A percentile compares a stretch with the other conserved stretches of the same genome.
These are phyloP conservation scores for Guaruba guarouba DNA, from an alignment of 2,113 vertebrate species.

Conservation along the genomic window DNA sequence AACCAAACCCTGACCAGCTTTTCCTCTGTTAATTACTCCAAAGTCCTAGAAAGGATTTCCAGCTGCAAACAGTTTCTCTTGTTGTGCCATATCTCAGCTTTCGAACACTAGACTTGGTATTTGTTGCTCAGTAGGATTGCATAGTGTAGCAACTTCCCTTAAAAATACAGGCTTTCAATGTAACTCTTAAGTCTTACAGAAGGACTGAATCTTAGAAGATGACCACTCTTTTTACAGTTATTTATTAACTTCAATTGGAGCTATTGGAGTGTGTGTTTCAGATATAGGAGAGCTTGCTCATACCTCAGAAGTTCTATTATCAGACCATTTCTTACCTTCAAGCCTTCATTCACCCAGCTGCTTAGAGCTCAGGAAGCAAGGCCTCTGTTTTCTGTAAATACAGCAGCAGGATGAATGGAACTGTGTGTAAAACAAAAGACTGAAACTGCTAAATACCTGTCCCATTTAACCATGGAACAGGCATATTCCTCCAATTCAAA, in stretches of 20 bases:
- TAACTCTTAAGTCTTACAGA: neutral
- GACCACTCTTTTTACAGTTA: neutral
- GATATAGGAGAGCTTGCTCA: neutral
- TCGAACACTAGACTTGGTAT: neutral
- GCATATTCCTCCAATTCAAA: neutral
- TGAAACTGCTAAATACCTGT: neutral
- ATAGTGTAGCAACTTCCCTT: neutral
- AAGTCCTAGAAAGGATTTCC: neutral
- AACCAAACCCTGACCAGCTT: neutral
- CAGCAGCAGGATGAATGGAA: neutral
- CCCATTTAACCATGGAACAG: neutral
- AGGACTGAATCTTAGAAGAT: neutral
- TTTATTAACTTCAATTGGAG: neutral
- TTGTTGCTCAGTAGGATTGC: neutral
- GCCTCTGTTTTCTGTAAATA: neutral
- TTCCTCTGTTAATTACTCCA: neutral
- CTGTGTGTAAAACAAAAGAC: neutral
- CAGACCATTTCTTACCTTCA: neutral
- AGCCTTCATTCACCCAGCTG: neutral
- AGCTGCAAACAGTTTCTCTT: neutral
- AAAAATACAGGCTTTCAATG: neutral
- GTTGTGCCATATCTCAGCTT: fast-evolving
- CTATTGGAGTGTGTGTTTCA: neutral
- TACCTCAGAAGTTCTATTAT: neutral
- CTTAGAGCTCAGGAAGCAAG: neutral